phyloP scores from a whole-genome alignment of 2,888 invertebrate genomes.

The Stenodema calcarata region DNA sequence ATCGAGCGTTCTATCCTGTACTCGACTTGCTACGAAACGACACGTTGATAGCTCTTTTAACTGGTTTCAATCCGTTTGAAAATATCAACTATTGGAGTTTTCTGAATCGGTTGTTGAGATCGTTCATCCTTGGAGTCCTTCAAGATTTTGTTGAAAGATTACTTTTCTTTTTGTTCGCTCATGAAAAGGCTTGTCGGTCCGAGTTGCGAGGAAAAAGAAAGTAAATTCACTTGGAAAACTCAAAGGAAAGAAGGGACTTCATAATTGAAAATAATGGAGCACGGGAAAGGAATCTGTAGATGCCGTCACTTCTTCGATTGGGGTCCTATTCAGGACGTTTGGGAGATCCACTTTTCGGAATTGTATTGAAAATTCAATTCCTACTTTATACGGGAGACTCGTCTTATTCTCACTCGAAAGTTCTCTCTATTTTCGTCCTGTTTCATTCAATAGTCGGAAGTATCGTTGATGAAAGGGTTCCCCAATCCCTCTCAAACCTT shows the following conservation, averaged over 20 bases:
- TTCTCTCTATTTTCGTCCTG: neutral
- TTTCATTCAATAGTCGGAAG: neutral
- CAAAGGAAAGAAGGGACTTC: neutral
- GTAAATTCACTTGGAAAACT: neutral
- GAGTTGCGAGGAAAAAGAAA: neutral
- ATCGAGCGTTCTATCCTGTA: no score
- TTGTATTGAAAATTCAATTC: slow-evolving; percentile 10
- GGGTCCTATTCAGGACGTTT: neutral
- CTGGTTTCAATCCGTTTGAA: no score
- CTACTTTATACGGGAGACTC: neutral
- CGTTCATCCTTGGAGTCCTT: neutral
- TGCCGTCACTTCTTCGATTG: neutral
- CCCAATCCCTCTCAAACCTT: neutral
- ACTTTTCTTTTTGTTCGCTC: neutral
- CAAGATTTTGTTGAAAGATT: neutral
- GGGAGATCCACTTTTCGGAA: neutral
- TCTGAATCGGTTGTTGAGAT: no score
- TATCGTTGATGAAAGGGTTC: neutral
- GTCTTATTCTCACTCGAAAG: neutral
- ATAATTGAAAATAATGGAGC: slow-evolving; percentile 4
- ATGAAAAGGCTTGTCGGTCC: neutral
- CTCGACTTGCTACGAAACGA: no score
- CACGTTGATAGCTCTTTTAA: no score
- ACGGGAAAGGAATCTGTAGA: neutral
- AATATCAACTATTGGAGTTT: no score